Conservation (phyloP, 2,113 vertebrate species). For the Alosa alosa region DNA sequence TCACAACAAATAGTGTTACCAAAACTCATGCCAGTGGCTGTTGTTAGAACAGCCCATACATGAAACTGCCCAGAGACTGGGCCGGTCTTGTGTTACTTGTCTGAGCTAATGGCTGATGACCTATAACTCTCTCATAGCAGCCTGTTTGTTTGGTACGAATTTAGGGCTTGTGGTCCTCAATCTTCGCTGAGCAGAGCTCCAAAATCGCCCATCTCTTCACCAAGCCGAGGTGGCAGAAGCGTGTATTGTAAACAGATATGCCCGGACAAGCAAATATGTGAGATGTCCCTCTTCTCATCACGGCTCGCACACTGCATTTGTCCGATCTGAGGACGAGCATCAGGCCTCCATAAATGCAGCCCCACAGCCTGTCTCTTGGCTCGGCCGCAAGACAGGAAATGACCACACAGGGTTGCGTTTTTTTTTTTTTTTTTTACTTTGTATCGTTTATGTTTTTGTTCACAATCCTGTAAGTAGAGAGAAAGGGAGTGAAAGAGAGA, state of each 20-base stretch:
- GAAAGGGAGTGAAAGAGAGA: not conserved
- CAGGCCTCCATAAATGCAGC: conserved; percentile 67
- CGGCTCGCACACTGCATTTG: conserved; percentile 40
- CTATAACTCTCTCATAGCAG: not conserved
- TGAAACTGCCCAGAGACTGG: not conserved
- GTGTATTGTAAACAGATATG: conserved; percentile 69
- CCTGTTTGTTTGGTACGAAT: not conserved
- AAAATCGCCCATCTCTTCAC: conserved; percentile 45
- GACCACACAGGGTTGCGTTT: conserved; percentile 52
- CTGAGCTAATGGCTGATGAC: not conserved
- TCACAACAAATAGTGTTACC: too few relatives aligned
- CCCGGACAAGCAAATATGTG: conserved; percentile 54
- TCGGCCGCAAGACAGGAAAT: conserved; percentile 48
- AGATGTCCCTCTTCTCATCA: conserved; percentile 50
- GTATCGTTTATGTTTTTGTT: conserved; percentile 27
- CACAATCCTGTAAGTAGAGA: not conserved
- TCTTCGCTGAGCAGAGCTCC: not conserved
- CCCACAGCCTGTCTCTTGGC: conserved; percentile 54
- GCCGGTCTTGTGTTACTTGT: not conserved
- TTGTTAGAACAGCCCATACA: not conserved
- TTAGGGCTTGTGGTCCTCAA: not conserved
- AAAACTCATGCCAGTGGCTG: too few relatives aligned
- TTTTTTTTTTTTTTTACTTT: conserved; percentile 9
- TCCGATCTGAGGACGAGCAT: conserved; percentile 52
- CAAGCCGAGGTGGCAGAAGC: conserved; percentile 47